These are phyloP conservation scores for Passerina amoena DNA, from an alignment of 2,113 vertebrate genomes.

Conservation along the genomic window DNA sequence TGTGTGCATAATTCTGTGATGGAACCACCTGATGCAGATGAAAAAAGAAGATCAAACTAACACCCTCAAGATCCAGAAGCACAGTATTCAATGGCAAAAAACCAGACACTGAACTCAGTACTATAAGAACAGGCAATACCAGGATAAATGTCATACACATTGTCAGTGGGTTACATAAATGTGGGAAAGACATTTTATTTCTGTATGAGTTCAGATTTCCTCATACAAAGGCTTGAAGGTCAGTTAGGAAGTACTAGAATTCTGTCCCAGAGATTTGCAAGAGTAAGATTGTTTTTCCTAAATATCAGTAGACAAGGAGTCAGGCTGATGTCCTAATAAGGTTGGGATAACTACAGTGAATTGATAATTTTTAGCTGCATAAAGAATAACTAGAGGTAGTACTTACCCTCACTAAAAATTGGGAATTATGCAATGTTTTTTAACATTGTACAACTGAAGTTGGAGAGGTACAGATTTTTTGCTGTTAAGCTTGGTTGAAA, in stretches of 20 bases:
- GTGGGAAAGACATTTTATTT: not conserved
- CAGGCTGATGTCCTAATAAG: not conserved
- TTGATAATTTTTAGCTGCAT: not conserved
- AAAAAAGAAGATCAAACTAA: not conserved
- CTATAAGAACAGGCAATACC: not conserved
- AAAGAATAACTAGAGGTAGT: not conserved
- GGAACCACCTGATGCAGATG: not conserved
- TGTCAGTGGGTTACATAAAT: not conserved
- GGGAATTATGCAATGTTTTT: not conserved
- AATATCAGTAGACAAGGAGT: not conserved
- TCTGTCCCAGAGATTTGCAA: not conserved
- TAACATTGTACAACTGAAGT: not conserved
- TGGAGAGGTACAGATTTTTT: not conserved
- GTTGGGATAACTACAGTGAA: not conserved
- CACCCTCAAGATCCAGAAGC: not conserved
- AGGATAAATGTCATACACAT: not conserved
- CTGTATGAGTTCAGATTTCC: not conserved
- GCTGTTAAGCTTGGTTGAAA: not conserved
- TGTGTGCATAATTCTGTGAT: not conserved
- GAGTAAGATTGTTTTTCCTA: not conserved
- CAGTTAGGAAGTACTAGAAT: not conserved
- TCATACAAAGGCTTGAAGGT: not conserved
- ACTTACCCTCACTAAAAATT: not conserved
- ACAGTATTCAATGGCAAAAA: not conserved
- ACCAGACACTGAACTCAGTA: rapidly evolving